Base-by-base conservation (phyloP, 2,797 vertebrate species). In the Myotis daubentonii region DNA sequence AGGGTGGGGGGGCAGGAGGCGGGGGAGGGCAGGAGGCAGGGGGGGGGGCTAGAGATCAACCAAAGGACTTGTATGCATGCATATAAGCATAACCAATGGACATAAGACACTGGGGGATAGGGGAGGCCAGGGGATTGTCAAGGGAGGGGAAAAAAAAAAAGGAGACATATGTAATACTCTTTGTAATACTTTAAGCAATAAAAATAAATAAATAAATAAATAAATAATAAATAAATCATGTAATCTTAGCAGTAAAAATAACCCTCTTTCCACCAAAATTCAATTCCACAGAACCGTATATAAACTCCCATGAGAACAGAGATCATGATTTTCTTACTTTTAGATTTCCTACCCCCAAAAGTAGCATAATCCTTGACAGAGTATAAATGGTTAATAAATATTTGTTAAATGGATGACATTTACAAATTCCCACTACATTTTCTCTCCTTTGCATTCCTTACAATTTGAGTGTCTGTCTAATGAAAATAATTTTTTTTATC, bases 261-360 rank as follows among this genome's bases (percentile, higher is more conserved):
- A 44, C 57, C 9, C 28, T 90, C 72, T 74, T 86, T 93, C 22
- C 25, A 28, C 25, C 5, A 53, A 93, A 95, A 92, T 72, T 76
- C 53, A 89, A 44, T n/a, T 66, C 38, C 9, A 30, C 38, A 33
- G 51, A 20, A 41, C 30, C 19, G 3, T 12, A 20, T 41, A 47
- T 33, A 62, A 49, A 60, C 11, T 47, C 12, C n/a, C 16, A 16
- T 3, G 11, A 82, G 22, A 16, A 74, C 16, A 84, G 47, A 76
- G 38, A 74, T 36, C 49, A 53, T 2, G 2, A 49, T 15, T 33
- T 7, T 36, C 36, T 28, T 68, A 23, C 15, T 80, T 85, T 65
- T 33, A n/a, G 20, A 66, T 25, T 9, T 19, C 57, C 41, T 10
- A 47, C 47, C 22, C 11, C 8, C 44, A 75, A 71, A 70, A 49